These are phyloP conservation scores for Salmo trutta DNA, from an alignment of 2,797 vertebrate genomes.

Conservation along the genomic window DNA sequence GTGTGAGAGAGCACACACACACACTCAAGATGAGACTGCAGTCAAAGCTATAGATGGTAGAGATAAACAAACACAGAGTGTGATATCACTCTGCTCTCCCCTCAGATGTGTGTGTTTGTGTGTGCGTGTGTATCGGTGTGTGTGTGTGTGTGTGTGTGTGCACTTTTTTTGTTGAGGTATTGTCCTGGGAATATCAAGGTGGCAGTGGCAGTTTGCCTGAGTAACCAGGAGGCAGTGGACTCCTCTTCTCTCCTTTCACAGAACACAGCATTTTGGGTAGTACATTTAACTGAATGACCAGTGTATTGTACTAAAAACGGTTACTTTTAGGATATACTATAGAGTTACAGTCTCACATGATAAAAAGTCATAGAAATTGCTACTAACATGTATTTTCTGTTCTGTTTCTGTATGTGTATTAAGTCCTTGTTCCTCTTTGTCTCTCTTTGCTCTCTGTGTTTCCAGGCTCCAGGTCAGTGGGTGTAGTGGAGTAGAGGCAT, in stretches of 20 bases:
- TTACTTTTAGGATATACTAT: not conserved
- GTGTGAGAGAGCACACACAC: not conserved
- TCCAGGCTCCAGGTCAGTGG: slow-evolving; percentile 20
- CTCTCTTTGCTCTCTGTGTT: not conserved
- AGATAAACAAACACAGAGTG: slow-evolving; percentile 3
- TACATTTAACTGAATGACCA: not conserved
- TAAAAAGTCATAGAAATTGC: not conserved
- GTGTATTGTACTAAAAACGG: not conserved
- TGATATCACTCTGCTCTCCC: not conserved
- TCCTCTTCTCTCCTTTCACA: slow-evolving; percentile 2
- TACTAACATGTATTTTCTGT: not conserved
- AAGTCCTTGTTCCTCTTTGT: not conserved
- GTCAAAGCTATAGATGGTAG: not conserved
- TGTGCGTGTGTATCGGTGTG: slow-evolving; percentile 17
- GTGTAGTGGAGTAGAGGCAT: not conserved
- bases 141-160: slow-evolving; percentile 18
- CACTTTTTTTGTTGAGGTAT: no score
- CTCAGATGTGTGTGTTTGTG: slow-evolving; percentile 1
- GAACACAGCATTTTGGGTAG: not conserved
- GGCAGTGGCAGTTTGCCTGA: not conserved
- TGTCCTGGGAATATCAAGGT: not conserved
- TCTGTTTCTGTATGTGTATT: not conserved
- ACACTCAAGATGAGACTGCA: not conserved
- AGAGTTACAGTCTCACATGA: not conserved
- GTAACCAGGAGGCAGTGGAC: slow-evolving; percentile 52